Evolutionary conservation across 2,888 invertebrate genomes (phyloP), one percentile per base, ranked within the genome.

Genomic region (Hartigia nigra): DNA sequence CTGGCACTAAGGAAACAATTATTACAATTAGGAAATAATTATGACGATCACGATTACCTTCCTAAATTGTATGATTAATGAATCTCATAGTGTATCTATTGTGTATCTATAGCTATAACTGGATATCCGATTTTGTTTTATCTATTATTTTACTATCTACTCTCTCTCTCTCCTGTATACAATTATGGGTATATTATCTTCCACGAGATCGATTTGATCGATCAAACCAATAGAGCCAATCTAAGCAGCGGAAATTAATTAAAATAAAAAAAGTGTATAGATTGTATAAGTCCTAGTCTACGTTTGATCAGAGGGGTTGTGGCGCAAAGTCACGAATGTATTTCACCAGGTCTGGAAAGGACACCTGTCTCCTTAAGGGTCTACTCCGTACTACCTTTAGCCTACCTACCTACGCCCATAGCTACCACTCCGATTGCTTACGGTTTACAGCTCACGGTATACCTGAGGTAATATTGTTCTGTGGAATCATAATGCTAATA

Each of bases 21-120:
- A 82, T 84, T 84, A 84, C 79, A 80, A 86, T 86, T 74, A 74
- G 72, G 78, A 82, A 83, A 82, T 85, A 83, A 86, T 87, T 86
- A 82, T 84, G 84, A 84, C 79, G 80, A 86, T 86, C 84, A 83
- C 79, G 77, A 77, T 77, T 77, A 72, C 36, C 31, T 76, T 76
- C 55, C 4, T 72, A 23, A 12, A 72, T 72, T 12, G 11, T 23
- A 72, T 12, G 12, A 72, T 72, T 12, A 23, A 72, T 72, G 31
- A 72, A 1, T 31, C 34, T 31, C 72, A 34, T 31, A 14, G 12
- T 34, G 12, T 23, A 55, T 14, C 55, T 55, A 55, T 55, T 9
- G 55, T 55, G 55, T 55, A 55, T 23, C 55, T 14, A 23, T 55
- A 55, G 55, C 23, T 14, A 55, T 9, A 9, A 55, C 2, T 55